Conservation (phyloP, 2,888 invertebrate genomes). For the Cepaea hortensis region DNA sequence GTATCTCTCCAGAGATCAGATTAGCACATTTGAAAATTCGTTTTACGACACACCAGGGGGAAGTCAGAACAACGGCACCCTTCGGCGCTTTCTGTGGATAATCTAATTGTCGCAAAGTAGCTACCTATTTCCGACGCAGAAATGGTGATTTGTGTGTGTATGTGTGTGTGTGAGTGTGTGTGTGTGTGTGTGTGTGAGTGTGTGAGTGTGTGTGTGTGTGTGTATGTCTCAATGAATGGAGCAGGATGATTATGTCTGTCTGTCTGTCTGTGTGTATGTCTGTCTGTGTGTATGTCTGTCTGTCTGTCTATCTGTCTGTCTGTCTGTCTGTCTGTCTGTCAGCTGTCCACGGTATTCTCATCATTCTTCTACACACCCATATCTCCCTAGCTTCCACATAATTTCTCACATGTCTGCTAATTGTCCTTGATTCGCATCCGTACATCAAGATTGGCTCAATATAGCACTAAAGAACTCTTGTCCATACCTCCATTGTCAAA, state of each 20-base stretch:
- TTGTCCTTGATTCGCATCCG: too few relatives aligned
- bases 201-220: not conserved
- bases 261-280: not conserved
- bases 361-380: too few relatives aligned
- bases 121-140: not conserved
- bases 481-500: too few relatives aligned
- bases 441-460: too few relatives aligned
- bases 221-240: not conserved
- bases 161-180: conserved; percentile 2
- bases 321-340: conserved; percentile 1
- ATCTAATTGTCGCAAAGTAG: not conserved
- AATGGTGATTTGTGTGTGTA: not conserved
- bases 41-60: not conserved
- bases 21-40: too few relatives aligned
- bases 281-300: not conserved
- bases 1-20: too few relatives aligned
- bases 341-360: too few relatives aligned
- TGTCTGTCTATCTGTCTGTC: conserved; percentile 21
- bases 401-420: too few relatives aligned
- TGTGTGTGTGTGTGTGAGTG: not conserved
- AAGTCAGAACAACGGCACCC: not conserved
- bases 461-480: too few relatives aligned
- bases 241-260: not conserved
- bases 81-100: not conserved
- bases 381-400: too few relatives aligned